Percentiles rank a stretch among this genome's conserved stretches.
phyloP scores from a whole-genome alignment of 2,797 vertebrate genomes.

The Vireo griseus region DNA sequence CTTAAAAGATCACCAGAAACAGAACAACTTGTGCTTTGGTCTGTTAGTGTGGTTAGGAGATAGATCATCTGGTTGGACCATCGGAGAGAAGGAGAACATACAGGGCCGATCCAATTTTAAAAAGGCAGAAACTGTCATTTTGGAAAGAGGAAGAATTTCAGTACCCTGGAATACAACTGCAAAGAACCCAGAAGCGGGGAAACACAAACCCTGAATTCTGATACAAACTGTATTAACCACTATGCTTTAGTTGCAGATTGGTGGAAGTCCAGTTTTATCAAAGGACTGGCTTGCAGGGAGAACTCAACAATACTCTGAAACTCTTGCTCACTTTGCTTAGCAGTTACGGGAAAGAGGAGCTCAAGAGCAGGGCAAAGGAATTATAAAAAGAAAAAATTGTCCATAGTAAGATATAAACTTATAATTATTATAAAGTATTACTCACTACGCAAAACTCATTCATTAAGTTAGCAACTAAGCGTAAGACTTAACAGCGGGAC shows the following conservation, averaged over 20 bases:
- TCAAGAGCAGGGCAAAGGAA: neutral
- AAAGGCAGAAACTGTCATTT: neutral
- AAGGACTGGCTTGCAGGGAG: neutral
- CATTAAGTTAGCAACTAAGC: neutral
- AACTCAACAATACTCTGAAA: neutral
- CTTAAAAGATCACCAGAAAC: fast-evolving
- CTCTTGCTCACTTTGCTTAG: neutral
- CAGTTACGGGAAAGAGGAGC: neutral
- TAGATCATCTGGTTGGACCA: neutral
- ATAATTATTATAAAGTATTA: neutral
- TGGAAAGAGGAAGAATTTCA: neutral
- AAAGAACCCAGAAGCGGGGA: fast-evolving
- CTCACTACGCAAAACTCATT: neutral
- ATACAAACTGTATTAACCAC: neutral
- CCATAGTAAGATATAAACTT: neutral
- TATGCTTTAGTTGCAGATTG: neutral
- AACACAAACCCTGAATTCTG: neutral
- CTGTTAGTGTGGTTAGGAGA: neutral
- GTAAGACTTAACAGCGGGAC: neutral
- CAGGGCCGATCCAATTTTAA: too few species aligned
- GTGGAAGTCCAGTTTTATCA: fast-evolving
- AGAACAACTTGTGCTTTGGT: neutral
- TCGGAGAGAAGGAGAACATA: neutral
- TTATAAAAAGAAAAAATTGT: neutral
- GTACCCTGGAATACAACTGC: neutral